Evolutionary conservation across 2,797 vertebrate species (phyloP).

Genomic region (Danio jaintianensis): DNA sequence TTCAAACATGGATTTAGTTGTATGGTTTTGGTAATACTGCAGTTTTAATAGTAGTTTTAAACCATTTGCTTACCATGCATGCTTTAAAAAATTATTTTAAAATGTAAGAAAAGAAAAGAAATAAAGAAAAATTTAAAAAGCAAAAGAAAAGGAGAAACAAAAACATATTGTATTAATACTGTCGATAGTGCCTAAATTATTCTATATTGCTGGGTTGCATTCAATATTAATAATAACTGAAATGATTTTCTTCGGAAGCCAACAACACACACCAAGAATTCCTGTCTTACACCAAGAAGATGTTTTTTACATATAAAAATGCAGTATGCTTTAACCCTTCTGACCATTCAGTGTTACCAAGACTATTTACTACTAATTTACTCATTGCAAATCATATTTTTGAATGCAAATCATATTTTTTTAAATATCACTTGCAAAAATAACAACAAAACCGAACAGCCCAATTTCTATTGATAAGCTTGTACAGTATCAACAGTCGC

Average conservation of each 20-base stretch:
- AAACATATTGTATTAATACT: no score
- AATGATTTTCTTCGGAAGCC: neutral
- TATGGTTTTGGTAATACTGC: no score
- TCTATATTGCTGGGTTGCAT: no score
- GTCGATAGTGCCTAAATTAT: no score
- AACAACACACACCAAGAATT: neutral
- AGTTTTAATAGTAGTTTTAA: no score
- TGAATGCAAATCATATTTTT: slow-evolving; percentile 1
- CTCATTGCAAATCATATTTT: slow-evolving; percentile 17
- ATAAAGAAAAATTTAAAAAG: no score
- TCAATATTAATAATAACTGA: no score
- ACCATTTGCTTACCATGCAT: no score
- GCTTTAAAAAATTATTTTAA: no score
- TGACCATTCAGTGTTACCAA: slow-evolving; percentile 1
- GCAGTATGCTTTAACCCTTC: slow-evolving; percentile 8
- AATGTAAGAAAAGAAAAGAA: no score
- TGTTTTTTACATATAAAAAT: neutral
- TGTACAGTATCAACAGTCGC: slow-evolving; percentile 17
- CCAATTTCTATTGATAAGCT: slow-evolving; percentile 25
- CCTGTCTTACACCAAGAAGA: neutral
- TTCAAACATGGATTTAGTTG: no score
- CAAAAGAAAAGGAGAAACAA: no score
- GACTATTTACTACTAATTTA: neutral
- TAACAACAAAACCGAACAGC: neutral
- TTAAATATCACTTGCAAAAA: slow-evolving; percentile 4